Conservation (phyloP, 2,888 invertebrate genomes). For the Bembecia ichneumoniformis region DNA sequence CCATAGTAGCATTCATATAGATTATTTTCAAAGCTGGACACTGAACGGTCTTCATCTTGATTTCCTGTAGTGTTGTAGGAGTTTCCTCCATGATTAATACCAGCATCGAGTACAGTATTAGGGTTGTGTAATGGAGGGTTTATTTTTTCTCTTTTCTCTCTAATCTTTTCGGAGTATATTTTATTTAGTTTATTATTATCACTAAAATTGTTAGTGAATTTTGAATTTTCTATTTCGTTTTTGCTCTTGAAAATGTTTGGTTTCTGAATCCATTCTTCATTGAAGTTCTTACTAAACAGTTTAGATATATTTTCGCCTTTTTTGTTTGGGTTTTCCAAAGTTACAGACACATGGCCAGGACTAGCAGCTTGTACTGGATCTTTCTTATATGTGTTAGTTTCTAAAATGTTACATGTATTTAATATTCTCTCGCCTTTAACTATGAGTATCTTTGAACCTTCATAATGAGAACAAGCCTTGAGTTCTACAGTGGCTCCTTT, state of each 20-base stretch:
- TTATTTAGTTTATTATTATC: constrained; percentile 2
- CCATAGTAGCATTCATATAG: constrained; percentile 83
- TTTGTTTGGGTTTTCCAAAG: constrained; percentile 43
- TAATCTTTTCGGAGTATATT: constrained; percentile 13
- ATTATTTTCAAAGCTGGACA: constrained; percentile 88
- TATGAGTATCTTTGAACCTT: constrained; percentile 84
- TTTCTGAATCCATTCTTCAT: background rate
- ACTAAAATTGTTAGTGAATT: constrained; percentile 1
- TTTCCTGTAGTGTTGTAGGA: constrained; percentile 69
- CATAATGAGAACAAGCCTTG: constrained; percentile 84
- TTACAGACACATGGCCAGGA: constrained; percentile 69
- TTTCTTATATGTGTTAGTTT: constrained; percentile 77
- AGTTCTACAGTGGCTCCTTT: constrained; percentile 83
- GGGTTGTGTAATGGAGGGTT: constrained; percentile 47
- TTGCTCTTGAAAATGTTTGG: constrained; percentile 1
- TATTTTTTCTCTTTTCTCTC: constrained; percentile 40
- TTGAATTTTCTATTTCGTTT: constrained; percentile 8
- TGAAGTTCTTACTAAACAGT: constrained; percentile 2
- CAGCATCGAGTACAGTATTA: constrained; percentile 77
- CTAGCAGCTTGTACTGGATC: constrained; percentile 73
- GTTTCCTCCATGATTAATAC: constrained; percentile 85
- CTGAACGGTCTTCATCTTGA: constrained; percentile 73
- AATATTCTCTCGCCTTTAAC: constrained; percentile 85
- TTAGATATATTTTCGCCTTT: constrained; percentile 10
- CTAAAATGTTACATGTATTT: constrained; percentile 83